Conservation (phyloP, 1,140 invertebrate species). For the Drosophila sechellia region DNA sequence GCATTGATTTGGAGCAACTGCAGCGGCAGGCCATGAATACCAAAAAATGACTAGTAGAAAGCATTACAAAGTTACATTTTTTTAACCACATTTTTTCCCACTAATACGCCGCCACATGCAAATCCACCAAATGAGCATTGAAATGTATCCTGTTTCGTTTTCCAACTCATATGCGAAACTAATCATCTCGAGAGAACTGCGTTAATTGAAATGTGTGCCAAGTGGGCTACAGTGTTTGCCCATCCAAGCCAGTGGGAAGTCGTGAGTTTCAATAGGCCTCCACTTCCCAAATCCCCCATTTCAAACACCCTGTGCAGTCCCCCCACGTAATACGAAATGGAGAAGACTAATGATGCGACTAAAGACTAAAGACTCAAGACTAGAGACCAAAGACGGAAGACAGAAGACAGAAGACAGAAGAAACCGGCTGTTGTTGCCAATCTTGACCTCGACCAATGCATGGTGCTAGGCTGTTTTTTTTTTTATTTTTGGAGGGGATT, state of each 20-base stretch:
- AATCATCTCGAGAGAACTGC: conserved; percentile 23
- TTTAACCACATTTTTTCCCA: no score
- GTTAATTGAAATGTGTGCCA: conserved; percentile 71
- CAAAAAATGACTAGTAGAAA: conserved; percentile 8
- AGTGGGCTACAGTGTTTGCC: conserved; percentile 36
- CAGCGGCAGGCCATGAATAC: conserved; percentile 50
- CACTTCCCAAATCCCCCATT: neutral
- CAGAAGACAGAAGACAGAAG: conserved; percentile 15
- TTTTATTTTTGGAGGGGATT: neutral
- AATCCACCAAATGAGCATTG: neutral
- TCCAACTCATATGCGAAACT: conserved; percentile 3
- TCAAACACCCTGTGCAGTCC: neutral
- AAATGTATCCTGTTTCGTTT: neutral
- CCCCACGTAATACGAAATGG: conserved; percentile 19
- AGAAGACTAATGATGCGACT: conserved; percentile 62
- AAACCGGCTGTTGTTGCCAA: conserved; percentile 63
- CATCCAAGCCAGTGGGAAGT: conserved; percentile 2
- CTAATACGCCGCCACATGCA: neutral
- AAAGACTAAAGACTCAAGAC: conserved; percentile 14
- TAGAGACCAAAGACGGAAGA: conserved; percentile 14
- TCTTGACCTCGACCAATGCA: conserved; percentile 73
- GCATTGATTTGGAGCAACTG: conserved; percentile 61
- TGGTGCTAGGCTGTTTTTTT: conserved; percentile 40
- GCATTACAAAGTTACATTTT: no score
- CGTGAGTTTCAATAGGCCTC: conserved; percentile 17